phyloP scores from a whole-genome alignment of 2,797 vertebrate genomes.

The Babyrousa celebensis region DNA sequence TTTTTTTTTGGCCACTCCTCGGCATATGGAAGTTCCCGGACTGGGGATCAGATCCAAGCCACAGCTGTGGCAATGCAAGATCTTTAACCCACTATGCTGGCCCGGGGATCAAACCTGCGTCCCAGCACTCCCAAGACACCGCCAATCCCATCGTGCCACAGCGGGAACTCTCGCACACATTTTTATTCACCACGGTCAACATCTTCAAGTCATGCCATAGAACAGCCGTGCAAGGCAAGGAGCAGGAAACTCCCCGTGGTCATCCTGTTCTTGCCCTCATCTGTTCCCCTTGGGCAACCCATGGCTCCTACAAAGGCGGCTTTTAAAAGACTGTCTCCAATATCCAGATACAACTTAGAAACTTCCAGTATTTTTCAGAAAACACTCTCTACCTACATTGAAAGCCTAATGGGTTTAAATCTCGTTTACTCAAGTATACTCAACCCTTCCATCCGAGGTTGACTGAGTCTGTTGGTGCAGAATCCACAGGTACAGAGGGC shows the following conservation, averaged over 20 bases:
- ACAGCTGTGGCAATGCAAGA: no score
- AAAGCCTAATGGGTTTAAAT: not conserved
- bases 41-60: no score
- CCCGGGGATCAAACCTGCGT: no score
- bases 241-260: not conserved
- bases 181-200: constrained; percentile 59
- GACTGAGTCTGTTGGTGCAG: not conserved
- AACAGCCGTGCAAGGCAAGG: not conserved
- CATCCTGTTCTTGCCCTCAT: not conserved
- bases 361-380: not conserved
- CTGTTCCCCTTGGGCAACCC: not conserved
- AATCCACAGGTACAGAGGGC: not conserved
- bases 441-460: not conserved
- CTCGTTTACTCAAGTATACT: not conserved
- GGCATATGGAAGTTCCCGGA: no score
- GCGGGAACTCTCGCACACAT: not conserved
- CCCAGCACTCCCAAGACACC: no score
- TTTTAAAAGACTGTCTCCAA: not conserved
- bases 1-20: no score
- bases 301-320: not conserved
- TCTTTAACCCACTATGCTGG: no score
- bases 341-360: not conserved
- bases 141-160: no score
- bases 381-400: not conserved
- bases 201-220: constrained; percentile 66